A percentile compares a stretch with the other conserved stretches of the same genome.
phyloP scores from a whole-genome alignment of 2,113 vertebrate genomes.

The Podocnemis expansa region DNA sequence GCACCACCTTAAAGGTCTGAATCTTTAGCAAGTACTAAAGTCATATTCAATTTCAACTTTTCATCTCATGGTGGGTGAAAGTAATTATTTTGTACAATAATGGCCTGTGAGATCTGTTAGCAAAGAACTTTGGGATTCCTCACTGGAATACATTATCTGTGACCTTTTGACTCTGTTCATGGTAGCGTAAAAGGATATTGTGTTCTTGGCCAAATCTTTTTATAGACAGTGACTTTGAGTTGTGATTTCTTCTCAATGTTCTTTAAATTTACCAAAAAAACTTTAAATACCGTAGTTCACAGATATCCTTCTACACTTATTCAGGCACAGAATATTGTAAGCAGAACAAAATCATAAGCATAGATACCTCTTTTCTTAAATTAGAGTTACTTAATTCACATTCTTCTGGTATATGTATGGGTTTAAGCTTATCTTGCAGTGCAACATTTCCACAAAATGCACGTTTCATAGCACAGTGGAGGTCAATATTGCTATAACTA shows the following conservation, averaged over 20 bases:
- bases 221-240: conserved; percentile 38
- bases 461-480: not conserved
- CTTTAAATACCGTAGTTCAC: not conserved
- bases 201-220: conserved; percentile 58
- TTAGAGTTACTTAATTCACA: not conserved
- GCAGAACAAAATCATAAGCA: not conserved
- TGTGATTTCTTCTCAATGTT: conserved; percentile 62
- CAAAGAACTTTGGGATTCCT: conserved; percentile 43
- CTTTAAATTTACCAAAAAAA: not conserved
- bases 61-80: not conserved
- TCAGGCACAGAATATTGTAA: not conserved
- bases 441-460: not conserved
- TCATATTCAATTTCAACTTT: not conserved
- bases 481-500: conserved; percentile 13
- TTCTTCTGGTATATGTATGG: too few species aligned
- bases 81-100: not conserved
- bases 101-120: not conserved
- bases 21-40: not conserved
- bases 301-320: not conserved
- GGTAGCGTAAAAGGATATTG: conserved; percentile 52
- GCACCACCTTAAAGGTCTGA: not conserved
- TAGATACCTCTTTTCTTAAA: not conserved
- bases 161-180: conserved; percentile 54
- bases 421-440: not conserved
- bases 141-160: conserved; percentile 62